Evolutionary conservation across 2,113 vertebrate species (phyloP).

Genomic region (Asarcornis scutulata): DNA sequence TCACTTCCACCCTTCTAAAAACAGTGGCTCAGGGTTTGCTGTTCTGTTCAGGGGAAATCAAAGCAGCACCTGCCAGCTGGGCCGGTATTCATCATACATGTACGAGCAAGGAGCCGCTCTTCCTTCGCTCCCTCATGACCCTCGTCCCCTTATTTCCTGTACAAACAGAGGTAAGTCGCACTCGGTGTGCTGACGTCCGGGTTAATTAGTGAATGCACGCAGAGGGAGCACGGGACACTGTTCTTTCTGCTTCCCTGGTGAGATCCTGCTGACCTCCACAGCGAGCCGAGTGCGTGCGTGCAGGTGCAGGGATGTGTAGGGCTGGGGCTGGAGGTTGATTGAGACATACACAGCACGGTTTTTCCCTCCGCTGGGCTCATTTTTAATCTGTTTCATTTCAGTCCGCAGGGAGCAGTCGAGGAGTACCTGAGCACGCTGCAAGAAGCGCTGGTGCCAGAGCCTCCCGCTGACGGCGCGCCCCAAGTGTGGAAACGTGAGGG

Average conservation of each 20-base stretch:
- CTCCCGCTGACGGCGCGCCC: background rate
- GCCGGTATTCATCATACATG: background rate
- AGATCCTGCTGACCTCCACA: background rate
- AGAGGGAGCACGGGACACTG: background rate
- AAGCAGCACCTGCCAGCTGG: background rate
- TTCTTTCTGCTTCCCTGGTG: background rate
- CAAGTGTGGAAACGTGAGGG: background rate
- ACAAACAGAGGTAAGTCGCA: background rate
- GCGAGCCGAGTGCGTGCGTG: background rate
- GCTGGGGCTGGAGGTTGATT: background rate
- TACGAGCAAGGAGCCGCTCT: background rate
- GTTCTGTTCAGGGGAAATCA: background rate
- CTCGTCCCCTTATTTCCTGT: background rate
- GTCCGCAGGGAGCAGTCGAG: background rate
- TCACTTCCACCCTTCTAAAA: accelerated
- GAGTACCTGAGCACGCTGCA: background rate
- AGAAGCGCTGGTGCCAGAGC: background rate
- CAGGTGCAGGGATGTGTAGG: background rate
- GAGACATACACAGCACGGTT: background rate
- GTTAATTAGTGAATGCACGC: background rate
- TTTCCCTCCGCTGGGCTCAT: background rate
- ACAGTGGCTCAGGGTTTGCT: background rate
- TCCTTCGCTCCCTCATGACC: background rate
- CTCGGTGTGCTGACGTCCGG: background rate
- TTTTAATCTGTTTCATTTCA: background rate